Percentiles rank a stretch among this genome's conserved stretches.
Conservation (phyloP, 2,888 invertebrate species). For the Troilus luridus region DNA sequence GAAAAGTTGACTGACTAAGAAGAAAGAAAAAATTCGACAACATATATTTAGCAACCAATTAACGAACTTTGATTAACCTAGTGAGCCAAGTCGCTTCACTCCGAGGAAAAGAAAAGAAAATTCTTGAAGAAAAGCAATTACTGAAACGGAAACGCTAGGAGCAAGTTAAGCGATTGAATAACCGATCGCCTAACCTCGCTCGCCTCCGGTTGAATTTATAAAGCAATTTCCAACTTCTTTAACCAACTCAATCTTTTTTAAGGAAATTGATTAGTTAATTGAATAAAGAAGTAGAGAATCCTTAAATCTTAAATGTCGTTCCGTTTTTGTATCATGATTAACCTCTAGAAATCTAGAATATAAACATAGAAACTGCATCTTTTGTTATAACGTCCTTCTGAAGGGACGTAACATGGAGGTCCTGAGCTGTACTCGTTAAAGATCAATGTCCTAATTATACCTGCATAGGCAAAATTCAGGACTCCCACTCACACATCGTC, state of each 20-base stretch:
- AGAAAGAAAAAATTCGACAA: background rate
- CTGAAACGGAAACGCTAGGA: background rate
- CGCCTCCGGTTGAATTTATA: background rate
- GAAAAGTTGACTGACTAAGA: background rate
- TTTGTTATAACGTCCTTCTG: too few species aligned
- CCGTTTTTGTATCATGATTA: background rate
- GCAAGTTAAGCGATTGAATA: background rate
- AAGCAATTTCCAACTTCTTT: slow-evolving; percentile 37
- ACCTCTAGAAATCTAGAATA: background rate
- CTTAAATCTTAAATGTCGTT: background rate
- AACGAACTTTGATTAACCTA: background rate
- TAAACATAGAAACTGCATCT: too few species aligned
- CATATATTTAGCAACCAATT: background rate
- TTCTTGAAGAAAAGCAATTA: slow-evolving; percentile 7
- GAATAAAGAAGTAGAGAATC: background rate
- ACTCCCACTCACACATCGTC: too few species aligned
- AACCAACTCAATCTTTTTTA: background rate
- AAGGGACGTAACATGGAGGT: too few species aligned
- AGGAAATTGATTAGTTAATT: slow-evolving; percentile 35
- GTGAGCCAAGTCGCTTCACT: background rate
- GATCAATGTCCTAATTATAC: too few species aligned
- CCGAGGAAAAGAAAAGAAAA: background rate
- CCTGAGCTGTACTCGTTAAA: too few species aligned
- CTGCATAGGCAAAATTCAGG: too few species aligned
- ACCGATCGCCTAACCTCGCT: background rate